These are phyloP conservation scores for Hippoglossus stenolepis DNA, from an alignment of 2,113 vertebrate genomes.

Conservation along the genomic window DNA sequence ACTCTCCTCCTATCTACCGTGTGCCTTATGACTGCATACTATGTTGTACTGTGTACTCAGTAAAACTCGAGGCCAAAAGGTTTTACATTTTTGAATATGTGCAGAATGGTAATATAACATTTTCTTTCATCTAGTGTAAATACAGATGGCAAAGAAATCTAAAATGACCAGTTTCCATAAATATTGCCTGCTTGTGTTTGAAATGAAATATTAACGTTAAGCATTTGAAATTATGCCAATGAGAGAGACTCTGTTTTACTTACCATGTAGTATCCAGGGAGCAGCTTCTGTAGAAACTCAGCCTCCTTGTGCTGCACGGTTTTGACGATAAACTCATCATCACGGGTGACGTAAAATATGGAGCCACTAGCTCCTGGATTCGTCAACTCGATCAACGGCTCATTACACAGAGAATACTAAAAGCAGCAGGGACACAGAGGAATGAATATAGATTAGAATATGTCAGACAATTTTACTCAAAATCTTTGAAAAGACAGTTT, in stretches of 20 bases:
- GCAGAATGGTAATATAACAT: too few species aligned
- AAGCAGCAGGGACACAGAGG: slow-evolving; percentile 16
- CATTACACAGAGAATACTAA: slow-evolving; percentile 96
- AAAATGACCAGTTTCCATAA: background rate
- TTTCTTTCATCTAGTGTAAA: background rate
- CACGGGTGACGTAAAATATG: slow-evolving; percentile 96
- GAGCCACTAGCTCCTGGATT: slow-evolving; percentile 98
- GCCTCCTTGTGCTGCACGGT: slow-evolving; percentile 98
- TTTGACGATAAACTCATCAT: slow-evolving; percentile 99
- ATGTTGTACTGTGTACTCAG: too few species aligned
- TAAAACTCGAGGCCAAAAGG: background rate
- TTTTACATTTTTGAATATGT: background rate
- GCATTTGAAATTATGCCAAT: background rate
- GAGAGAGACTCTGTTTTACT: slow-evolving; percentile 22
- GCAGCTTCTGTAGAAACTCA: slow-evolving; percentile 97
- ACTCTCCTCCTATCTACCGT: too few species aligned
- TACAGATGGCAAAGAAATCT: background rate
- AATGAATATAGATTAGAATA: slow-evolving; percentile 6
- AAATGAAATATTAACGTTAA: background rate
- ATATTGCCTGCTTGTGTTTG: background rate
- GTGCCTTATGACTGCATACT: too few species aligned
- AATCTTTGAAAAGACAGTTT: background rate
- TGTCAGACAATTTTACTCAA: background rate
- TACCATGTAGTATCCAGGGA: slow-evolving; percentile 99
- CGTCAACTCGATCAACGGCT: slow-evolving; percentile 95